phyloP scores from a whole-genome alignment of 2,113 vertebrate genomes.

The Paramisgurnus dabryanus region DNA sequence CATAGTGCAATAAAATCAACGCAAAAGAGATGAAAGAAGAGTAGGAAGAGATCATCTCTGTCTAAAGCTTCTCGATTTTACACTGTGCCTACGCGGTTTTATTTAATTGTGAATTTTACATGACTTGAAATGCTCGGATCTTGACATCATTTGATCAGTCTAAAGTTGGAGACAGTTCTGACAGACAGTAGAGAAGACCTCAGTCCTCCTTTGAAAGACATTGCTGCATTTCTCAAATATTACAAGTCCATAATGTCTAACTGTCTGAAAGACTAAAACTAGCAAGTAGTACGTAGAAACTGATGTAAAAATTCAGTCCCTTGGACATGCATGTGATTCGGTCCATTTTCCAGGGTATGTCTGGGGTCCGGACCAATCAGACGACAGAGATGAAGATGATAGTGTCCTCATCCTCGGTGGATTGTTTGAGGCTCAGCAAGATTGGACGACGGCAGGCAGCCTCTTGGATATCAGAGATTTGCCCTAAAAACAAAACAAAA shows the following conservation, averaged over 20 bases:
- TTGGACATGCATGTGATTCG: slow-evolving; percentile 90
- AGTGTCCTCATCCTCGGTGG: slow-evolving; percentile 80
- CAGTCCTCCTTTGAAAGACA: slow-evolving; percentile 64
- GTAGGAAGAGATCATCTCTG: slow-evolving; percentile 61
- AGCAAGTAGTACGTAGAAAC: slow-evolving; percentile 61
- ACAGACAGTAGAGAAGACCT: slow-evolving; percentile 53
- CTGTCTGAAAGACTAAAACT: slow-evolving; percentile 70
- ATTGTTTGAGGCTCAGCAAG: slow-evolving; percentile 84
- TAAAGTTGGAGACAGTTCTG: slow-evolving; percentile 65
- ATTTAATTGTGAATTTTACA: slow-evolving; percentile 41
- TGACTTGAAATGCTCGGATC: slow-evolving; percentile 59
- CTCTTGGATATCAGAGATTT: slow-evolving; percentile 86
- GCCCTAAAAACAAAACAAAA: slow-evolving; percentile 76
- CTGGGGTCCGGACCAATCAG: slow-evolving; percentile 77
- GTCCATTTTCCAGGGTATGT: slow-evolving; percentile 77
- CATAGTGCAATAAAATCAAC: slow-evolving; percentile 83
- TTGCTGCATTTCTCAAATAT: slow-evolving; percentile 67
- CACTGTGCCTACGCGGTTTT: slow-evolving; percentile 59
- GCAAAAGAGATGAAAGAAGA: slow-evolving; percentile 80
- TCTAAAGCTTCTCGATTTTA: slow-evolving; percentile 64
- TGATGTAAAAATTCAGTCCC: slow-evolving; percentile 75
- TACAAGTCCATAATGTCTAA: slow-evolving; percentile 73
- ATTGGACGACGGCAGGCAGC: slow-evolving; percentile 89
- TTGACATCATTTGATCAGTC: slow-evolving; percentile 80
- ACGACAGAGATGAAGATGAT: slow-evolving; percentile 76